Percentiles rank a stretch among this genome's conserved stretches.
Conservation (phyloP, 2,888 invertebrate species). For the Mimumesa dahlbomi region DNA sequence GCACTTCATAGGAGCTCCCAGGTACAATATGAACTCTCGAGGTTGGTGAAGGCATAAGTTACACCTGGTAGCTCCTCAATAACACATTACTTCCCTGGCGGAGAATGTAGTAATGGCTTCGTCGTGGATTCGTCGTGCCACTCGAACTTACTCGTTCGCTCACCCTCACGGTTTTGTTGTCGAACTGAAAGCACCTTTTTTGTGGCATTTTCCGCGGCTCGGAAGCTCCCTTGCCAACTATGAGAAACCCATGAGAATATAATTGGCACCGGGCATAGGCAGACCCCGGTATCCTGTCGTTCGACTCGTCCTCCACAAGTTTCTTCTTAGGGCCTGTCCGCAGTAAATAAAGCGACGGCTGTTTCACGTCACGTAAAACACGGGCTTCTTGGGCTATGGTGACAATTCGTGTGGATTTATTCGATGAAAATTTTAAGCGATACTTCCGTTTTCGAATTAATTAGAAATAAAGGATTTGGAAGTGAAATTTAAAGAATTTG, state of each 20-base stretch:
- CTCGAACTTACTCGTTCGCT: constrained; percentile 43
- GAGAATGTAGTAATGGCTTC: constrained; percentile 59
- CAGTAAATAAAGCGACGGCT: too few species aligned
- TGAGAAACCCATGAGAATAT: constrained; percentile 70
- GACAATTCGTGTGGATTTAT: too few species aligned
- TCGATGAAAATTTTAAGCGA: too few species aligned
- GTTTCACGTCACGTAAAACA: too few species aligned
- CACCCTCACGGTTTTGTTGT: constrained; percentile 50
- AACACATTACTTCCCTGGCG: constrained; percentile 65
- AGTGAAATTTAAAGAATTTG: too few species aligned
- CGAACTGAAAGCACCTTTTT: constrained; percentile 55
- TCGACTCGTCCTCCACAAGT: not conserved
- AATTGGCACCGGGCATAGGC: constrained; percentile 72
- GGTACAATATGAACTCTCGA: constrained; percentile 68
- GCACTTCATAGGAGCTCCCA: constrained; percentile 61
- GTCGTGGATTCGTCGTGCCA: constrained; percentile 55
- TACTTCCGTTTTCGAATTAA: too few species aligned
- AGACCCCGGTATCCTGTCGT: not conserved
- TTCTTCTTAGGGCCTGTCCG: not conserved
- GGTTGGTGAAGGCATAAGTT: constrained; percentile 64
- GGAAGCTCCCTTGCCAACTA: constrained; percentile 27
- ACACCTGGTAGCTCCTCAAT: constrained; percentile 74
- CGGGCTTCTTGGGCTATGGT: too few species aligned
- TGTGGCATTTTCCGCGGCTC: constrained; percentile 41
- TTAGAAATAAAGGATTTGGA: too few species aligned